Evolutionary conservation across 2,797 vertebrate genomes (phyloP).

Genomic region (Parotocinclus haroldoi): DNA sequence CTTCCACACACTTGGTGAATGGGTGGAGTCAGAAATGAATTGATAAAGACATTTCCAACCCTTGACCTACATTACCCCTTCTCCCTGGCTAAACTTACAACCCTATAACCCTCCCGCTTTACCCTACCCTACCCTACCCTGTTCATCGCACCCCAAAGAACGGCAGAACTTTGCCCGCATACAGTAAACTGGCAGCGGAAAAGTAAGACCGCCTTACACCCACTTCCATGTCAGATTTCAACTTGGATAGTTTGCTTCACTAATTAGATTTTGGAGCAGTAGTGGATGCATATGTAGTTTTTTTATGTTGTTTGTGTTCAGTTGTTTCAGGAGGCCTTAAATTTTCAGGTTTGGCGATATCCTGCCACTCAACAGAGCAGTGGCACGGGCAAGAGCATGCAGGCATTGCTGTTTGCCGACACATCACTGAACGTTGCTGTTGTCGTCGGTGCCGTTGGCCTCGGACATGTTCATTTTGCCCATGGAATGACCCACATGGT

Average conservation of each 20-base stretch:
- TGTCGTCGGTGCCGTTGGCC: slow-evolving; percentile 81
- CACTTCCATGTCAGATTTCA: slow-evolving; percentile 55
- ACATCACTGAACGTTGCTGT: slow-evolving; percentile 80
- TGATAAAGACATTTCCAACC: slow-evolving; percentile 55
- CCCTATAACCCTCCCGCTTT: slow-evolving; percentile 16
- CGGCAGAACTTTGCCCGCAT: slow-evolving; percentile 46
- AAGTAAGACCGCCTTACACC: slow-evolving; percentile 60
- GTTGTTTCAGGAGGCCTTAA: slow-evolving; percentile 69
- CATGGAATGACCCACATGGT: slow-evolving; percentile 78
- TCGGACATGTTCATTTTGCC: slow-evolving; percentile 82
- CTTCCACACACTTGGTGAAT: slow-evolving; percentile 56
- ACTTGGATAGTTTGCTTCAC: slow-evolving; percentile 37
- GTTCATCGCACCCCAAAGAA: slow-evolving; percentile 36
- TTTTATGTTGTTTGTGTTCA: slow-evolving; percentile 67
- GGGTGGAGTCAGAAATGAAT: slow-evolving; percentile 61
- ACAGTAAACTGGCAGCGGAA: slow-evolving; percentile 60
- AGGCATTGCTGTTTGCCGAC: slow-evolving; percentile 36
- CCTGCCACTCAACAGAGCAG: slow-evolving; percentile 59
- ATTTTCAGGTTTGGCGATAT: slow-evolving; percentile 68
- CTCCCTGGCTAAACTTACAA: slow-evolving; percentile 6
- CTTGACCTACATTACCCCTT: slow-evolving; percentile 46
- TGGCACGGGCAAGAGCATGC: slow-evolving; percentile 55
- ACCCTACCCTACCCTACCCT: slow-evolving; percentile 28
- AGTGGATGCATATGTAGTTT: slow-evolving; percentile 65
- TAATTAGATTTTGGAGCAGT: slow-evolving; percentile 50